A percentile compares a stretch with the other conserved stretches of the same genome.
Evolutionary conservation across 2,113 vertebrate genomes (phyloP).

Genomic region (Tragelaphus strepsiceros): DNA sequence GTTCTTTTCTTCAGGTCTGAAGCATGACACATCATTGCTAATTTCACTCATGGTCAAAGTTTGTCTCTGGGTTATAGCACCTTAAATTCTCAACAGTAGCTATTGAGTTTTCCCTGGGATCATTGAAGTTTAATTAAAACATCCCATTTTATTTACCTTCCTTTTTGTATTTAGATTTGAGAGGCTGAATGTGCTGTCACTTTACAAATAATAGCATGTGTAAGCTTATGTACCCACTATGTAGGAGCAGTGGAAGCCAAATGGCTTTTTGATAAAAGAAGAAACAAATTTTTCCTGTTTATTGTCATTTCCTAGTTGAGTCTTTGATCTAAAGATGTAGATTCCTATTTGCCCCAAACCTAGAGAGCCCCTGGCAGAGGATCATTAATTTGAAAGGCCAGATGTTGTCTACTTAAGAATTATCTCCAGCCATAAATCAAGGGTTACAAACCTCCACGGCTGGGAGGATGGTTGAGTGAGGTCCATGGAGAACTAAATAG

Average conservation of each 20-base stretch:
- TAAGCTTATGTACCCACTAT: neutral
- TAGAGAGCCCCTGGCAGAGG: neutral
- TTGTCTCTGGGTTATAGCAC: neutral
- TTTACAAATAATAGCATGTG: neutral
- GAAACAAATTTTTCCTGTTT: neutral
- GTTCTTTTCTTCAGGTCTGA: neutral
- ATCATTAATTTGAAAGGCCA: neutral
- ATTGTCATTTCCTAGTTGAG: conserved; percentile 7
- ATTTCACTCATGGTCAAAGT: neutral
- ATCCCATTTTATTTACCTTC: neutral
- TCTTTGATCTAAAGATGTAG: neutral
- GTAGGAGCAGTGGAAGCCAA: neutral
- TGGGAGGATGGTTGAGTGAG: neutral
- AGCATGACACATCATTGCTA: neutral
- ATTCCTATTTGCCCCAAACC: neutral
- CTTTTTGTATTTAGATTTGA: neutral
- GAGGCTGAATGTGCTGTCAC: neutral
- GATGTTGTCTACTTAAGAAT: neutral
- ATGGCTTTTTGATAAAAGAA: neutral
- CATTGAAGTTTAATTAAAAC: neutral
- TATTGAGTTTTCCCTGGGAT: neutral
- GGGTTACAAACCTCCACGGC: neutral
- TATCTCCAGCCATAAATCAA: neutral
- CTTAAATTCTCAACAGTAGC: neutral
- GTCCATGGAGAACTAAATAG: neutral